Conservation (phyloP, 2,888 invertebrate species). For the Biston stratarius region DNA sequence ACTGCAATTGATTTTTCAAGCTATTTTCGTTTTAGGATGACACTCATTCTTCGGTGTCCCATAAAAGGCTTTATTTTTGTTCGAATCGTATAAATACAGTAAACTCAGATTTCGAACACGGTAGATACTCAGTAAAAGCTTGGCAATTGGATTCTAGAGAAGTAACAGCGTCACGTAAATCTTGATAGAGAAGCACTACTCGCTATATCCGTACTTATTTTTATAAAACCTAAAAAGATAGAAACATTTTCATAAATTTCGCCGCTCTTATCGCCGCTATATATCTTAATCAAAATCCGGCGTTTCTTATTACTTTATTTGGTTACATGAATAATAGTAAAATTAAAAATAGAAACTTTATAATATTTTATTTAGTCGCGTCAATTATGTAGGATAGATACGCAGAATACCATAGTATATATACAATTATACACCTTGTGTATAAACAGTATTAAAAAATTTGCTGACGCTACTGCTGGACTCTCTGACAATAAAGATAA, state of each 20-base stretch:
- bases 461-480: conserved; percentile 1
- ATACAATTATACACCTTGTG: neutral
- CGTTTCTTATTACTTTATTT: conserved; percentile 5
- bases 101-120: conserved; percentile 1
- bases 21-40: conserved; percentile 76
- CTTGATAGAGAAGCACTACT: conserved; percentile 37
- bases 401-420: conserved; percentile 21
- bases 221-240: conserved; percentile 28
- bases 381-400: conserved; percentile 17
- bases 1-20: conserved; percentile 78
- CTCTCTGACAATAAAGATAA: conserved; percentile 15
- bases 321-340: neutral
- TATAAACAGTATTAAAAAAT: conserved; percentile 15
- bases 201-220: conserved; percentile 31
- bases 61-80: conserved; percentile 5
- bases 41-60: conserved; percentile 58
- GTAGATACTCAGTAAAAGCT: conserved; percentile 1
- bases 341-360: conserved; percentile 12
- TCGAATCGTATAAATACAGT: neutral
- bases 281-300: conserved; percentile 31
- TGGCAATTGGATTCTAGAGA: conserved; percentile 8
- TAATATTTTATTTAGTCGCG: conserved; percentile 17
- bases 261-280: conserved; percentile 29
- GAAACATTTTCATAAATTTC: conserved; percentile 16
- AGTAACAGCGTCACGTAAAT: conserved; percentile 40